Evolutionary conservation across 2,113 vertebrate species (phyloP).

Genomic region (Microcebus tavaratra): DNA sequence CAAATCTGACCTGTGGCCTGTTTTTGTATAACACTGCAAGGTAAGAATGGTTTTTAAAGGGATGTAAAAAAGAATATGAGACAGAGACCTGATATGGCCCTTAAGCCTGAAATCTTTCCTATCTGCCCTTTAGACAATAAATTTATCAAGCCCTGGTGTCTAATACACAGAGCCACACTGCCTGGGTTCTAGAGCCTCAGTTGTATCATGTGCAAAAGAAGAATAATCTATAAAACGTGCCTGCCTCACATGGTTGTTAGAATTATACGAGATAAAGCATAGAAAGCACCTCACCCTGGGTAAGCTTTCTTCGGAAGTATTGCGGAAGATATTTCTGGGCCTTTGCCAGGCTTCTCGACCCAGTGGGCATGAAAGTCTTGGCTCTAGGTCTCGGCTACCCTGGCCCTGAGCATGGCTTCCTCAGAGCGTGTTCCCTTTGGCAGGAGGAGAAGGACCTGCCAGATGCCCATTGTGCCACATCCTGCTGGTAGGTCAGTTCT

Average conservation of each 20-base stretch:
- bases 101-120: neutral
- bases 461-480: neutral
- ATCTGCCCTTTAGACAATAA: neutral
- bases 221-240: neutral
- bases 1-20: neutral
- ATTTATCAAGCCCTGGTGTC: neutral
- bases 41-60: neutral
- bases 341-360: slow-evolving; percentile 23
- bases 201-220: neutral
- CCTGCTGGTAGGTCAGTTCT: slow-evolving; percentile 59
- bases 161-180: neutral
- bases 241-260: neutral
- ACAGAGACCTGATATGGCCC: neutral
- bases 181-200: neutral
- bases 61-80: neutral
- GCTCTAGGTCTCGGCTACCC: slow-evolving; percentile 8
- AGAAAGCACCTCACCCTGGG: neutral
- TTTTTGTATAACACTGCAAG: neutral
- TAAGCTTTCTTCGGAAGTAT: neutral
- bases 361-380: slow-evolving; percentile 30
- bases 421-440: slow-evolving; percentile 55
- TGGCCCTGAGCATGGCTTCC: neutral
- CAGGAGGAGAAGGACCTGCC: slow-evolving; percentile 55
- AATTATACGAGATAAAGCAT: neutral
- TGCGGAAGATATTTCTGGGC: neutral